phyloP scores from a whole-genome alignment of 2,888 invertebrate genomes.

The Theretra japonica region DNA sequence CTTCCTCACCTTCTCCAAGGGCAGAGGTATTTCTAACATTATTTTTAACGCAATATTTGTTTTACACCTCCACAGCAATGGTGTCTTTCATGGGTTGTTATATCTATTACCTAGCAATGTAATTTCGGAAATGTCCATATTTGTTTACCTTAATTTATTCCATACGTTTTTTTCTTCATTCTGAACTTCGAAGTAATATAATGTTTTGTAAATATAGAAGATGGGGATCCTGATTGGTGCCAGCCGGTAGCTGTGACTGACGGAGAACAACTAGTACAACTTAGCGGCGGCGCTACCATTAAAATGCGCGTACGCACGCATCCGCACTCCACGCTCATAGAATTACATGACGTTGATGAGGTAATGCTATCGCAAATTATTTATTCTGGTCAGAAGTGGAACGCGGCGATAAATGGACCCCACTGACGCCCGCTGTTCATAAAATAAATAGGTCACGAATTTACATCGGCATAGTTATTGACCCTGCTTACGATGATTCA shows the following conservation, averaged over 20 bases:
- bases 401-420: neutral
- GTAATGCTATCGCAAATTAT: slow-evolving; percentile 42
- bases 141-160: too few species aligned
- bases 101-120: too few species aligned
- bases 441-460: too few species aligned
- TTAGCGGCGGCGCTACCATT: slow-evolving; percentile 55
- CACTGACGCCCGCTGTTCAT: too few species aligned
- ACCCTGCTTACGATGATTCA: too few species aligned
- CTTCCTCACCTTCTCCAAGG: slow-evolving; percentile 57
- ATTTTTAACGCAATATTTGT: neutral
- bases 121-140: too few species aligned
- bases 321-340: slow-evolving; percentile 68
- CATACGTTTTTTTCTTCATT: too few species aligned
- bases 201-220: slow-evolving; percentile 41
- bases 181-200: too few species aligned
- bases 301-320: slow-evolving; percentile 66
- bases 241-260: slow-evolving; percentile 60
- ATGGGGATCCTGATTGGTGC: slow-evolving; percentile 57
- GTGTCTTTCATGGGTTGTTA: too few species aligned
- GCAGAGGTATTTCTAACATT: slow-evolving; percentile 43
- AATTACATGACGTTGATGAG: slow-evolving; percentile 66
- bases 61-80: too few species aligned
- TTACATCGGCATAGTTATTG: too few species aligned
- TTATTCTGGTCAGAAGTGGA: neutral
- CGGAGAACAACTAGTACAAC: slow-evolving; percentile 70